Conservation (phyloP, 2,888 invertebrate genomes). For the Drosophila monieri region DNA sequence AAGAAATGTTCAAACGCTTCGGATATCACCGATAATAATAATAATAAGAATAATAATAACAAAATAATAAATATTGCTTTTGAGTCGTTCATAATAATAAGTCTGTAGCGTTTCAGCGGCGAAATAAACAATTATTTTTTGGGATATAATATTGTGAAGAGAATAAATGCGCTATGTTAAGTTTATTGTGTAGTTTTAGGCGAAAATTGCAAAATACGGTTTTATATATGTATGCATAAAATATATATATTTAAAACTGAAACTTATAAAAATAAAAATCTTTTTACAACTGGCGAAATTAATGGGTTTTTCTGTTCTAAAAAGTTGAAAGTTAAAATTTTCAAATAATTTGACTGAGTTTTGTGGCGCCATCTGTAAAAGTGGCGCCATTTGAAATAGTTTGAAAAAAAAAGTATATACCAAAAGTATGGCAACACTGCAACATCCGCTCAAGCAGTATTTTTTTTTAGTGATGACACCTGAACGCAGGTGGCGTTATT, state of each 20-base stretch:
- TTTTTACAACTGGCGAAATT: slow-evolving; percentile 67
- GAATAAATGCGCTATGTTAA: slow-evolving; percentile 63
- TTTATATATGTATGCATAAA: slow-evolving; percentile 41
- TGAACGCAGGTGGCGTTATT: background rate
- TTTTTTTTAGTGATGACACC: background rate
- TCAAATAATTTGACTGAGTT: background rate
- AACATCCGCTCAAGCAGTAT: background rate
- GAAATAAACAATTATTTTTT: slow-evolving; percentile 11
- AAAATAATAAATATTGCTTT: slow-evolving; percentile 67
- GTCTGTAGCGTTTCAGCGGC: slow-evolving; percentile 15
- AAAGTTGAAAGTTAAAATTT: background rate
- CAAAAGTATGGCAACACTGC: background rate
- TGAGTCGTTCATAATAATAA: slow-evolving; percentile 75
- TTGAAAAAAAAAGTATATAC: background rate
- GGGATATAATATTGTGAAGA: slow-evolving; percentile 41
- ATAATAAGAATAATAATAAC: slow-evolving; percentile 39
- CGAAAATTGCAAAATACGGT: slow-evolving; percentile 57
- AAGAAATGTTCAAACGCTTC: slow-evolving; percentile 44
- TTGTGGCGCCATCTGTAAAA: background rate
- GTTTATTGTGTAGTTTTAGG: slow-evolving; percentile 75
- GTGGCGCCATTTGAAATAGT: background rate
- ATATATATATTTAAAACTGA: slow-evolving; percentile 41
- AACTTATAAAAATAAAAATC: slow-evolving; percentile 57
- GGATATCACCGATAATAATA: slow-evolving; percentile 26
- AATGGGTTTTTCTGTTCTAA: background rate